Base-by-base conservation (phyloP, 2,888 invertebrate genomes). In the Ormyrus nitidulus region DNA sequence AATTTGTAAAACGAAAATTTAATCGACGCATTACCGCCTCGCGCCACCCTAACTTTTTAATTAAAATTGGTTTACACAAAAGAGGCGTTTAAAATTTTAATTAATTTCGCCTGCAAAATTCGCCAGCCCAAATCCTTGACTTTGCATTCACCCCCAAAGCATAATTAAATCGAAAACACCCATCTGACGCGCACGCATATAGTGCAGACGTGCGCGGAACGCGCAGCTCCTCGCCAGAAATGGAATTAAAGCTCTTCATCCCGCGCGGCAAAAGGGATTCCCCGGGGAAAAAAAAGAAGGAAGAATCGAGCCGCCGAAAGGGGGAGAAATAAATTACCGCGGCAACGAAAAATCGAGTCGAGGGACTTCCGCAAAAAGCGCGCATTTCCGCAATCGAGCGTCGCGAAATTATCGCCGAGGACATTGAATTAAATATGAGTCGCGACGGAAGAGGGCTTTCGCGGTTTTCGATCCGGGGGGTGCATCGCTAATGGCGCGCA, bases 361-460 rank as follows among this genome's bases (percentile, higher is more conserved):
- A 13, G 46, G 7, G 71, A 61, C 13, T 61, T 51, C n/a, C n/a
- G n/a, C 53, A 48, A 7, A 1, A 49, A 10, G 19, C 51, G 6
- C 49, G 10, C 56, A 11, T 19, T 10, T 48, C 48, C 34, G 64
- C 49, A 84, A 84, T 76, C 81, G 83, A 65, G 59, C 34, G 49
- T 71, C 51, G 76, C 61, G 54, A 49, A 87, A 87, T 88, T 87
- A 88, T 87, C 83, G 85, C 84, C 68, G 70, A 70, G 4, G 83
- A 83, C 85, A 86, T 87, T 88, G 88, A 89, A 89, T 89, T 87
- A 88, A 89, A 88, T 88, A 88, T 87, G 87, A 88, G 87, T 85
- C 7, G 10, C 13, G 71, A 69, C 56, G 58, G 64, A 69, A 65
- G 65, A 19, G 19, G 51, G 71, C n/a, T 34, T 54, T 46, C 59